Conservation (phyloP, 1,140 invertebrate genomes). For the Doryteuthis pealeii region DNA sequence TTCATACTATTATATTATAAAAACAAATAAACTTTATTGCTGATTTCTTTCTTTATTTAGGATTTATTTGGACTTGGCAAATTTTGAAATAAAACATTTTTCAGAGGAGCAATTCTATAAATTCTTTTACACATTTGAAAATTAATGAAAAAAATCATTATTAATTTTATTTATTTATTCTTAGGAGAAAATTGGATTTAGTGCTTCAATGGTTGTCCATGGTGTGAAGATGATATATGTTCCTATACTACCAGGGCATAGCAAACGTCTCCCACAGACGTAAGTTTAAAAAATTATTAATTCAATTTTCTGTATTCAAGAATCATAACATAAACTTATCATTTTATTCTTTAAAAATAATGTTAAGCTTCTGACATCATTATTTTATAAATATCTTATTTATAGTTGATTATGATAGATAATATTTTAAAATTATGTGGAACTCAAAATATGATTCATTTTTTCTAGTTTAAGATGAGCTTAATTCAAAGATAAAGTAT, state of each 20-base stretch:
- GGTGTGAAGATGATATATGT: constrained; percentile 58
- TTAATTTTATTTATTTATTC: constrained; percentile 10
- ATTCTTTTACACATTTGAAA: background rate
- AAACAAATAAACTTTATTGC: too few relatives aligned
- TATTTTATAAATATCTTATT: background rate
- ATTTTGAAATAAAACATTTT: too few relatives aligned
- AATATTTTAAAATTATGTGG: background rate
- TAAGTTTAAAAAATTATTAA: constrained; percentile 32
- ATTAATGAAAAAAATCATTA: background rate
- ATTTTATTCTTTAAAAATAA: background rate
- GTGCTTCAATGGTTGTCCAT: constrained; percentile 50
- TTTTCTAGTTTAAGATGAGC: too few relatives aligned
- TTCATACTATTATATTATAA: too few relatives aligned
- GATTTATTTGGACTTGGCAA: too few relatives aligned
- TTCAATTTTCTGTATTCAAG: background rate
- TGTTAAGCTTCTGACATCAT: background rate
- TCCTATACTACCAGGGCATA: constrained; percentile 55
- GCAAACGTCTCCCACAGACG: constrained; percentile 53
- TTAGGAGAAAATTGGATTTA: constrained; percentile 49
- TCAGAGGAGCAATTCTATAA: background rate
- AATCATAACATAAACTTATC: background rate
- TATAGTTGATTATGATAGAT: background rate
- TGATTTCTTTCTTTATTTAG: too few relatives aligned
- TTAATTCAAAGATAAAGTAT: too few relatives aligned
- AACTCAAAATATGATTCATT: too few relatives aligned